Evolutionary conservation across 2,888 invertebrate genomes (phyloP).

Genomic region (Bimastos eiseni): DNA sequence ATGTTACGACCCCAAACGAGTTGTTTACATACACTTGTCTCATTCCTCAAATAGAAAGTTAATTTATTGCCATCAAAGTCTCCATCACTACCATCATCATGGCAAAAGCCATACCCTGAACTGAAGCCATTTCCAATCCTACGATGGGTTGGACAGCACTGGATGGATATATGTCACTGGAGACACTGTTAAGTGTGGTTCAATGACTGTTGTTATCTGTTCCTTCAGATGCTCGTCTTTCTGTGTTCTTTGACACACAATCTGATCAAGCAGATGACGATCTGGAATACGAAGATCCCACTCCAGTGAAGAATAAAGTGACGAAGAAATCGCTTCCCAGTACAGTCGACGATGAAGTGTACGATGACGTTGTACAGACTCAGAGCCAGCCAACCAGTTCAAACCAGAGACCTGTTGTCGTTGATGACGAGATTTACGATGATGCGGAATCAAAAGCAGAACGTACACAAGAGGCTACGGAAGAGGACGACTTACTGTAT

Average conservation of each 20-base stretch:
- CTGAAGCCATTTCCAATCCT: too few relatives aligned
- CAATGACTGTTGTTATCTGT: neutral
- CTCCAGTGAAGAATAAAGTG: neutral
- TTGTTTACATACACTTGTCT: too few relatives aligned
- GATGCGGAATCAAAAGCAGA: constrained; percentile 6
- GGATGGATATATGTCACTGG: too few relatives aligned
- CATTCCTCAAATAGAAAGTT: too few relatives aligned
- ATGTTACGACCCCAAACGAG: too few relatives aligned
- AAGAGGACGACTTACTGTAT: neutral
- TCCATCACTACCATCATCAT: too few relatives aligned
- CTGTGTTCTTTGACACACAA: neutral
- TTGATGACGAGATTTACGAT: constrained; percentile 7
- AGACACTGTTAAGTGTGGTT: too few relatives aligned
- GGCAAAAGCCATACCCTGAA: too few relatives aligned
- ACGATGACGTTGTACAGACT: neutral
- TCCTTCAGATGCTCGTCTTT: neutral
- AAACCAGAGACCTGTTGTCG: neutral
- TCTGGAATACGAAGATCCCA: constrained; percentile 10
- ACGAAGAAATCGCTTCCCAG: neutral
- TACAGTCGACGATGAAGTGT: neutral
- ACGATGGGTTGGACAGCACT: too few relatives aligned
- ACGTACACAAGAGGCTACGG: neutral
- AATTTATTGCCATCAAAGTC: too few relatives aligned
- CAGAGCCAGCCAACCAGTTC: neutral
- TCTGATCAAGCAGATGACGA: neutral